Evolutionary conservation across 2,113 vertebrate species (phyloP), one percentile per base, ranked within the genome.

Genomic region (Lanius collurio): DNA sequence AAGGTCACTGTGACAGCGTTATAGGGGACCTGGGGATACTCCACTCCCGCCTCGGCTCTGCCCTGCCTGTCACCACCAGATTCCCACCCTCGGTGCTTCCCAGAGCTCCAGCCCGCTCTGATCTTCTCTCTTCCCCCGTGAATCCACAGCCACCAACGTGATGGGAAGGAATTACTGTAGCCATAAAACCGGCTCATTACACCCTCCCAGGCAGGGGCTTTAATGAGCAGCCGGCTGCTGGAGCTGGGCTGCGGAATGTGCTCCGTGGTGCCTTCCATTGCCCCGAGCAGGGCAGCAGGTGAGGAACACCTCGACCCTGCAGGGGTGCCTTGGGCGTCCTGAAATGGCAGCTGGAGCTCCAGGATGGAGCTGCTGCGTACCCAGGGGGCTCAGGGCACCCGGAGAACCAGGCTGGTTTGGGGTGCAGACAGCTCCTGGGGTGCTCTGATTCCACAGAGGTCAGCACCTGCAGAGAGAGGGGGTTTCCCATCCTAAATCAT

Each of bases 161-260:
- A 92, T 77, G 76, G 96, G 93, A 75, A 96, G 97, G 95, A 94
- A 96, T 95, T 81, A 95, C 64, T 73, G 60, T 41, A 95, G 89
- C 76, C 97, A 97, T 97, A 95, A 97, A 97, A 95, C 31, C 4
- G 46, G 96, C 93, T 97, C 95, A 91, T 97, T 96, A 89, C 96
- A 74, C 59, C 93, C 95, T 84, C 87, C 93, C 89, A 93, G 91
- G 39, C 88, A 65, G 94, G 94, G 81, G 83, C 47, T 91, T 97
- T 97, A 97, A 97, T 89, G 97, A 97, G 97, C n/a, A n/a, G n/a
- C n/a, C n/a, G n/a, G n/a, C 89, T 95, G 94, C 96, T 86, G 33
- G 88, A 10, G 86, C 88, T 52, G 60, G 42, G 42, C 52, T 83
- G 92, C 74, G 83, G 88, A 95, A 46, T 46, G 11, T 28, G 75